Evolutionary conservation across 2,113 vertebrate genomes (phyloP).

Genomic region (Prunella himalayana): DNA sequence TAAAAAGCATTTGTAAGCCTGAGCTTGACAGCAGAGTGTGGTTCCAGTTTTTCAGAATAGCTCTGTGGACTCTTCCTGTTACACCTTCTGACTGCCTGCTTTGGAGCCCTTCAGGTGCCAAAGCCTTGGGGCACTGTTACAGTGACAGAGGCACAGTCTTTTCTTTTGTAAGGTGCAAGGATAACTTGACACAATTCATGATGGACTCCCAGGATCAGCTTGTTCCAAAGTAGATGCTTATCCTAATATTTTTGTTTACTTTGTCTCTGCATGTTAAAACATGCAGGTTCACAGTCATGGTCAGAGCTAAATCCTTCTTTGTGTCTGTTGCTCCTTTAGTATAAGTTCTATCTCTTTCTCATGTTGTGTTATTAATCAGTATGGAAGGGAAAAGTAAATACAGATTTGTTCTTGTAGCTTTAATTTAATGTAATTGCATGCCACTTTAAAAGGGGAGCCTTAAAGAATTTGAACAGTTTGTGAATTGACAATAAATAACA

Average conservation of each 20-base stretch:
- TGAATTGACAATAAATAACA: neutral
- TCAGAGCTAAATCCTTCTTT: neutral
- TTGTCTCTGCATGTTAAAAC: neutral
- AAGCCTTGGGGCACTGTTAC: neutral
- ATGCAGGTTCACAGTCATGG: neutral
- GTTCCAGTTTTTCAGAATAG: neutral
- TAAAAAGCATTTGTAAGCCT: neutral
- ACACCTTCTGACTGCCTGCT: neutral
- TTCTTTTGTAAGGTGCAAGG: neutral
- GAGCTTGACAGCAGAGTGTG: neutral
- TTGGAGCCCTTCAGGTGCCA: neutral
- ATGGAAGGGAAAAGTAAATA: neutral
- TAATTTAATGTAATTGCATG: neutral
- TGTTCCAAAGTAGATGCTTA: neutral
- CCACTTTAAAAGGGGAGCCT: neutral
- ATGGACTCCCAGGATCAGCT: neutral
- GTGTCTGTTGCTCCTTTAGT: fast-evolving
- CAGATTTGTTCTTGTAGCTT: neutral
- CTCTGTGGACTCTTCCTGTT: neutral
- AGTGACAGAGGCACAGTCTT: neutral
- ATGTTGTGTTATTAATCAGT: neutral
- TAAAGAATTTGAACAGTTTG: neutral
- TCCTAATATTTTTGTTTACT: neutral
- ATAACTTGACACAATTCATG: neutral
- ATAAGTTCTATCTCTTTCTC: neutral